Evolutionary conservation across 2,113 vertebrate species (phyloP), one percentile per base, ranked within the genome.

Genomic region (Oreocharis arfaki): DNA sequence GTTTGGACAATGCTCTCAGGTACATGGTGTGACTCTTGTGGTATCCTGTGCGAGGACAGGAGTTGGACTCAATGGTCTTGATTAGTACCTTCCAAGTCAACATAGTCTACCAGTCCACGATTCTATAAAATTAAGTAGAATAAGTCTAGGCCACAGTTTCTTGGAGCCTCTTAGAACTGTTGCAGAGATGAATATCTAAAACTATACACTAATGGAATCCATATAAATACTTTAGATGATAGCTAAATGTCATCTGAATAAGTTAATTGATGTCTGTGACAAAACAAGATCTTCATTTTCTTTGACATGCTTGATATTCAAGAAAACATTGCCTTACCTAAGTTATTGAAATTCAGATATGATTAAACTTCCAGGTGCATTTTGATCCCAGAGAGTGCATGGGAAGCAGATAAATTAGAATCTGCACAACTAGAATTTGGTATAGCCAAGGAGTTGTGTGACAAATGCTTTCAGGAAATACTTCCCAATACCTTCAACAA

Each of bases 341-440:
- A 74, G 33, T 67, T 87, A 47, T 22, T 67, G 68, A 89, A 91
- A 84, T 86, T 94, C 57, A 67, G 67, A 59, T 63, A 74, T 52
- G 46, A 84, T 91, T 91, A 78, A 91, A 78, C 39, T 78, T 94
- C 77, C 15, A 57, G 42, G 21, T 46, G 21, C 4, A 0, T 81
- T 89, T 89, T 82, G 26, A 87, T 71, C 23, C 64, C 1, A 2
- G 64, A 35, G 21, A 63, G 22, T 57, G 27, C 21, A 55, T 0
- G 1, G 18, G 33, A 75, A 84, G 26, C 33, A 77, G 50, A 42
- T 13, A 87, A 71, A 87, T 75, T 70, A 74, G 55, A 87, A 89
- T 67, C 20, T 61, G 22, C 8, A n/a, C 32, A 70, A 39, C 59
- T 77, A 81, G 32, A 81, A 39, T 74, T 87, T 91, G 28, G 16